phyloP scores from a whole-genome alignment of 2,888 invertebrate genomes.

The Ommatoiulus sabulosus region DNA sequence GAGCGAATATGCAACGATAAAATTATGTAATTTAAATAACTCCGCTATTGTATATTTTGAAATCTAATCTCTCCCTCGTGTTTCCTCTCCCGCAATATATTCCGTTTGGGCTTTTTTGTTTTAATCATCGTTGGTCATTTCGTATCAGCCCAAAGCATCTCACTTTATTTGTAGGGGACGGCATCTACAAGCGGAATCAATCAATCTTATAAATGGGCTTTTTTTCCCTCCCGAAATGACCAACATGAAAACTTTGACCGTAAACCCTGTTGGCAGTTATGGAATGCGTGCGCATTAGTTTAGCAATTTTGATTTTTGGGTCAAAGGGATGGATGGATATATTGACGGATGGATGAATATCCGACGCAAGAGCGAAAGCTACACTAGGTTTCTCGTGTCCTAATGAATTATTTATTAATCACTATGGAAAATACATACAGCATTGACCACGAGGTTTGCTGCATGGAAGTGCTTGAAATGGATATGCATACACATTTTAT shows the following conservation, averaged over 20 bases:
- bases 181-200: neutral
- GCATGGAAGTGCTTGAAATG: neutral
- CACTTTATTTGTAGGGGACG: conserved; percentile 22
- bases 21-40: conserved; percentile 38
- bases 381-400: neutral
- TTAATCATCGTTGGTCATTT: conserved; percentile 43
- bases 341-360: neutral
- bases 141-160: conserved; percentile 8
- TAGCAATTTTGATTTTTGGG: neutral
- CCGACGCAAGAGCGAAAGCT: neutral
- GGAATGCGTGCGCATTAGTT: neutral
- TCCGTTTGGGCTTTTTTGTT: conserved; percentile 40
- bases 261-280: conserved; percentile 3
- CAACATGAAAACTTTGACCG: conserved; percentile 30
- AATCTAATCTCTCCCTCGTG: conserved; percentile 40
- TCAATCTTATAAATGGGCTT: conserved; percentile 35
- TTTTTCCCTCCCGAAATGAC: conserved; percentile 8
- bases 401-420: conserved; percentile 39
- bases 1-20: conserved; percentile 24
- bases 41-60: conserved; percentile 26
- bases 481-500: neutral
- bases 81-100: conserved; percentile 2
- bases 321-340: neutral
- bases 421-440: neutral
- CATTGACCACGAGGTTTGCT: neutral